Evolutionary conservation across 35 echinoderm and acorn worm genomes (phyloP).

Genomic region (Heliocidaris tuberculata): DNA sequence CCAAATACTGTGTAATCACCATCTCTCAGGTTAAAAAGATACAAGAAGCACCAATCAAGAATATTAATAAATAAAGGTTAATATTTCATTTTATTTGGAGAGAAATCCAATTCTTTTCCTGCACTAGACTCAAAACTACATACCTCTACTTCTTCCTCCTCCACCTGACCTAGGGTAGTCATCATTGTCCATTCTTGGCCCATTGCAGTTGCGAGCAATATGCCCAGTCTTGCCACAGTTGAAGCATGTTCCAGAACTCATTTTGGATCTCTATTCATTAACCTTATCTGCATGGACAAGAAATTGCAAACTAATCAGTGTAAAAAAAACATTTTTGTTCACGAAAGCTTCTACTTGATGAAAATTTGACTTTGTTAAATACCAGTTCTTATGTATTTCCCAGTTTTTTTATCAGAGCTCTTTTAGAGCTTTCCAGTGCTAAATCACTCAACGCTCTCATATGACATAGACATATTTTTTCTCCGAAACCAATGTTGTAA

Average conservation of each 20-base stretch:
- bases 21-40: background rate
- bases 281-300: background rate
- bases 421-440: no score
- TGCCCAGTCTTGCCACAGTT: slow-evolving; percentile 1
- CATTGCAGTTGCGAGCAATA: slow-evolving; percentile 15
- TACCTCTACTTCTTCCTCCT: background rate
- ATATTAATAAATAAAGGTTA: background rate
- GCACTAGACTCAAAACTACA: background rate
- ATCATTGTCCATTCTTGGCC: background rate
- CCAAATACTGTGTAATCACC: background rate
- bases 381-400: no score
- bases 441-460: no score
- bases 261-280: background rate
- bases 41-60: background rate
- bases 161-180: background rate
- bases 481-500: no score
- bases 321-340: no score
- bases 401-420: no score
- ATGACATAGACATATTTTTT: no score
- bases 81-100: background rate
- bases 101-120: background rate
- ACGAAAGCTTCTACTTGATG: no score
- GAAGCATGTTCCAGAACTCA: background rate
- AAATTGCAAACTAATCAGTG: no score
- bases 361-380: no score